Evolutionary conservation across 2,113 vertebrate genomes (phyloP), one percentile per base, ranked within the genome.

Genomic region (Tyrannus savana): DNA sequence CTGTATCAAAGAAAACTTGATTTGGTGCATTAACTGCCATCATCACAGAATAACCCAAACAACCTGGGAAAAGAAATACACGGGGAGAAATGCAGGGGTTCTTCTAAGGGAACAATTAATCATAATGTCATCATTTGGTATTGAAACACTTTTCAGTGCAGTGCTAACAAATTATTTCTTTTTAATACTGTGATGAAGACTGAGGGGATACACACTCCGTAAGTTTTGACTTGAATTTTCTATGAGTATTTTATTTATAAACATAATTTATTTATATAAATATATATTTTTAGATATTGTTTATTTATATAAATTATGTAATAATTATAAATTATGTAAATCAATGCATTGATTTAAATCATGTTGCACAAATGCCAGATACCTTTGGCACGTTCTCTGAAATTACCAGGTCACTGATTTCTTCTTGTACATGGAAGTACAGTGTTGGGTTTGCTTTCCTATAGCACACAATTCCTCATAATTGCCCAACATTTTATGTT

Each of bases 391-490:
- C 1, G 2, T 53, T 39, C 31, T 30, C 52, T 8, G 18, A 60
- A 31, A 52, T 23, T 5, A 33, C 14, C 3, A 28, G 10, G 52
- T 66, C 30, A 33, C 52, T 2, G 14, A 25, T n/a, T 69, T 60
- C 47, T 35, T 44, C 23, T 27, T 27, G 3, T 21, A 21, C 6
- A 0, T 19, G 42, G 37, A 72, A 46, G 19, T 56, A n/a, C 12
- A 71, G 16, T 0, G 5, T 19, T 60, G 12, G 50, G 12, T 41
- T 46, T 5, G 7, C 10, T 66, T 46, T 37, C 10, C 60, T 23
- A 19, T 0, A 66, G 33, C 28, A 47, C 0, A 7, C 0, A 0
- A 11, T 28, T 77, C 55, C 46, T 78, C 44, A 31, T 35, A 2
- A 3, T 27, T 58, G 10, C 8, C 73, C 33, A 41, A 55, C 4